Evolutionary conservation across 53 echinoderm and acorn worm genomes (phyloP).

Genomic region (Stichopus horrens): DNA sequence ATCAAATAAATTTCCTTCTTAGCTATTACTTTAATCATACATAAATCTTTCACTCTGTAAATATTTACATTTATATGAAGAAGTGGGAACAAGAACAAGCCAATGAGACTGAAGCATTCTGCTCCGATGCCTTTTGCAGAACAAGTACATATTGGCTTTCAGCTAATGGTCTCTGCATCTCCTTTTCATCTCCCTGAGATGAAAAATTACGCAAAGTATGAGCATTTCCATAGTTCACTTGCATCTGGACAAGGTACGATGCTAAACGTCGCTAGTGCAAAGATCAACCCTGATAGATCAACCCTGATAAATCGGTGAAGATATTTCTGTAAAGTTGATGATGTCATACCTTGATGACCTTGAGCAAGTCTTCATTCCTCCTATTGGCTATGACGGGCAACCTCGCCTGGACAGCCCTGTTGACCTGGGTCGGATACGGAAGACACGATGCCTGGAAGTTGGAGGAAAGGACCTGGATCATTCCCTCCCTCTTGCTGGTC

Average conservation of each 20-base stretch:
- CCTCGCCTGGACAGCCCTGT: conserved; percentile 67
- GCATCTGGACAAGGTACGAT: neutral
- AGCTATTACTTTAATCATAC: too few species aligned
- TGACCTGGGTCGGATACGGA: conserved; percentile 83
- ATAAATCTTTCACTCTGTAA: too few species aligned
- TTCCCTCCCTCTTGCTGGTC: conserved; percentile 62
- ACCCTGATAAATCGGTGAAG: neutral
- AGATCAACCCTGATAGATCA: neutral
- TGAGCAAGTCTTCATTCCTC: conserved; percentile 87
- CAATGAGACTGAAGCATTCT: too few species aligned
- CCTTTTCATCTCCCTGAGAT: too few species aligned
- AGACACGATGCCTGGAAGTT: conserved; percentile 75
- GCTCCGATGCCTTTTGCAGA: too few species aligned
- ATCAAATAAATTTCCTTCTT: too few species aligned
- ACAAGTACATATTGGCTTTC: too few species aligned
- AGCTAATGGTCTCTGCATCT: too few species aligned
- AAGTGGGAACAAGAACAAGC: too few species aligned
- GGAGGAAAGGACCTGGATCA: conserved; percentile 74
- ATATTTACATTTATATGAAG: too few species aligned
- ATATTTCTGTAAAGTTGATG: neutral
- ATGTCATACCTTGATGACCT: conserved; percentile 75
- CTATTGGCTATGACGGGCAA: conserved; percentile 91
- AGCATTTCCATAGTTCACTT: too few species aligned
- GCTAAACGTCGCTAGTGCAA: neutral
- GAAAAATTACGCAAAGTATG: too few species aligned